Evolutionary conservation across 2,113 vertebrate species (phyloP).

Genomic region (Leptosomus discolor): DNA sequence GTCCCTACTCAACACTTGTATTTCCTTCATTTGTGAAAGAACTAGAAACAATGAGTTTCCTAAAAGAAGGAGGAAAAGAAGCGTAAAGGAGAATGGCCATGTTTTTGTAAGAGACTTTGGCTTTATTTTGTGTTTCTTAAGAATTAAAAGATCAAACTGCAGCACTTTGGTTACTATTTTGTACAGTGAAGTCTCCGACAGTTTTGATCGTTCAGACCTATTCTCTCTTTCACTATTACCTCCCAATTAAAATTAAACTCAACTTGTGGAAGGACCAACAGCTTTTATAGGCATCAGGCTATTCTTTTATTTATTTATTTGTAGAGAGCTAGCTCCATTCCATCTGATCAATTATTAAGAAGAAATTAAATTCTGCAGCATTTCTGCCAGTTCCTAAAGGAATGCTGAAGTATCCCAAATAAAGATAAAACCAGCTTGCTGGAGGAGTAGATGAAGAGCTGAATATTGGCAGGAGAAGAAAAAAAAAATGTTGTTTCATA

Average conservation of each 20-base stretch:
- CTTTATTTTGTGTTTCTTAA: background rate
- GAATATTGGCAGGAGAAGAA: background rate
- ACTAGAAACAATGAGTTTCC: background rate
- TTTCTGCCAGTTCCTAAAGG: background rate
- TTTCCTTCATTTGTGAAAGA: background rate
- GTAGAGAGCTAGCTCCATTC: background rate
- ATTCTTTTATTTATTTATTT: background rate
- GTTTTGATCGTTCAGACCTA: background rate
- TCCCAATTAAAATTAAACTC: background rate
- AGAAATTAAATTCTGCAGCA: background rate
- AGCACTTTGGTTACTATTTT: background rate
- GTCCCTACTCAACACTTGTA: background rate
- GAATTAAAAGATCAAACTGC: background rate
- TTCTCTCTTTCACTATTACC: background rate
- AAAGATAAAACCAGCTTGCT: background rate
- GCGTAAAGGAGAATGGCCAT: accelerated
- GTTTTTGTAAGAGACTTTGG: background rate
- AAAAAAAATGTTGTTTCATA: background rate
- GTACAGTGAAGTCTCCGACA: background rate
- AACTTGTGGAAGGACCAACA: background rate
- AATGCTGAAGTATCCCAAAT: background rate
- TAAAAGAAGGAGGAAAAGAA: background rate
- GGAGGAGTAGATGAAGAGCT: background rate
- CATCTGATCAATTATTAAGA: background rate
- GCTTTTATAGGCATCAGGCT: background rate